phyloP scores from a whole-genome alignment of 2,113 vertebrate genomes.

The Cyphomyrus plagiostoma region DNA sequence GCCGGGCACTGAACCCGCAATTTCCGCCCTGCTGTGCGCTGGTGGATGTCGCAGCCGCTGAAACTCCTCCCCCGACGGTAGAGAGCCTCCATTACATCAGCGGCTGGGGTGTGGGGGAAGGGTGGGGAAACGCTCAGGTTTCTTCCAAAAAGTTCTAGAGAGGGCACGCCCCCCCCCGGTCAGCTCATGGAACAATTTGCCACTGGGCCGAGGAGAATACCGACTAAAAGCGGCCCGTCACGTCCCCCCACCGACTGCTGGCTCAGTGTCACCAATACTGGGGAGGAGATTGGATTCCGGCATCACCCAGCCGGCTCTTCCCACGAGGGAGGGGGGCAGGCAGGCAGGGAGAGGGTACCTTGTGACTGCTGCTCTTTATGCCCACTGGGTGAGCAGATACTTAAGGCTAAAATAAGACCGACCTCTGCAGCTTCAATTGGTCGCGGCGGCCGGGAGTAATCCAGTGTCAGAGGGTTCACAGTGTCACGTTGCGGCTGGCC shows the following conservation, averaged over 20 bases:
- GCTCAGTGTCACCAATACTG: slow-evolving; percentile 9
- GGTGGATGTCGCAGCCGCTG: not conserved
- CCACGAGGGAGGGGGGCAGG: slow-evolving; percentile 27
- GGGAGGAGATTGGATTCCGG: not conserved
- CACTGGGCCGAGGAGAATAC: not conserved
- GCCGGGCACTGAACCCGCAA: not conserved
- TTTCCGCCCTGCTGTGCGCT: not conserved
- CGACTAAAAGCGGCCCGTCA: slow-evolving; percentile 19
- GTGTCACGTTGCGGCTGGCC: not conserved
- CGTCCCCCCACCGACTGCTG: not conserved
- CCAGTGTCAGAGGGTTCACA: slow-evolving; percentile 21
- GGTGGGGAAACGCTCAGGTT: not conserved
- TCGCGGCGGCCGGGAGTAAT: slow-evolving; percentile 21
- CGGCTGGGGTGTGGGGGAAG: not conserved
- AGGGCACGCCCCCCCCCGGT: not conserved
- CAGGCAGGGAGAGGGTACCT: slow-evolving; percentile 35
- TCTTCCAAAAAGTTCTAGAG: slow-evolving; percentile 17
- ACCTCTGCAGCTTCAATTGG: slow-evolving; percentile 33
- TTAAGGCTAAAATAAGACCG: slow-evolving; percentile 58
- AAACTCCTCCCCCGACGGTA: not conserved
- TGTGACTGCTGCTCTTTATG: slow-evolving; percentile 57
- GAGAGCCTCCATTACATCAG: slow-evolving; percentile 11
- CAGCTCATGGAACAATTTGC: slow-evolving; percentile 6
- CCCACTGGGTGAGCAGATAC: slow-evolving; percentile 38
- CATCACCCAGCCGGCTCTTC: slow-evolving; percentile 23